Evolutionary conservation across 1,140 invertebrate genomes (phyloP), one percentile per base, ranked within the genome.

Genomic region (Patella vulgata): DNA sequence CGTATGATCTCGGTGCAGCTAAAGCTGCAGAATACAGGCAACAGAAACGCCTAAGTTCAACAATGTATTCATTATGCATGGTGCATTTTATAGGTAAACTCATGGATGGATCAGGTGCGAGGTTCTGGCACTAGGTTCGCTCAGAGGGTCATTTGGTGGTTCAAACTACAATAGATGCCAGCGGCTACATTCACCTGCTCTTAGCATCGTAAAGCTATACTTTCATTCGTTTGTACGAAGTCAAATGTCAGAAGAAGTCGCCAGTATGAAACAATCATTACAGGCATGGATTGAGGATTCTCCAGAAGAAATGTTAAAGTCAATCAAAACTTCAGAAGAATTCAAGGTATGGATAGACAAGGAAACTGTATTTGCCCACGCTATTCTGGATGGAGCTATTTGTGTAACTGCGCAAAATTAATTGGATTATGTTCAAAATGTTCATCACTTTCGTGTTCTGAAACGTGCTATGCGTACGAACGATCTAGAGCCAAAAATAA

Each of bases 141-240:
- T 87, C 0, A 77, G 78, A 48, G 70, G 79, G 46, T 83, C 86
- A 75, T 39, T 85, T 19, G 54, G 50, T 2, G 82, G 82, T 6
- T 85, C 83, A 72, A 81, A 86, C 71, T 87, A 80, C 61, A 87
- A 85, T 63, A 43, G 86, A 14, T 86, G 84, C 53, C 87, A 86
- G 63, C 63, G 80, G 40, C 42, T n/a, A n/a, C n/a, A n/a, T 87
- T 3, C 83, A 86, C 75, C 82, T 84, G 33, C 47, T 86, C 5
- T 21, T 85, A 2, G 55, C 33, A 36, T n/a, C n/a, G n/a, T n/a
- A n/a, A n/a, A n/a, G n/a, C n/a, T n/a, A n/a, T n/a, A n/a, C n/a
- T n/a, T n/a, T n/a, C n/a, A n/a, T n/a, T n/a, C n/a, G n/a, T n/a
- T n/a, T n/a, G n/a, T n/a, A n/a, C n/a, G n/a, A n/a, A n/a, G n/a